Evolutionary conservation across 1,140 invertebrate genomes (phyloP), one percentile per base, ranked within the genome.

Genomic region (Bombus balteatus): DNA sequence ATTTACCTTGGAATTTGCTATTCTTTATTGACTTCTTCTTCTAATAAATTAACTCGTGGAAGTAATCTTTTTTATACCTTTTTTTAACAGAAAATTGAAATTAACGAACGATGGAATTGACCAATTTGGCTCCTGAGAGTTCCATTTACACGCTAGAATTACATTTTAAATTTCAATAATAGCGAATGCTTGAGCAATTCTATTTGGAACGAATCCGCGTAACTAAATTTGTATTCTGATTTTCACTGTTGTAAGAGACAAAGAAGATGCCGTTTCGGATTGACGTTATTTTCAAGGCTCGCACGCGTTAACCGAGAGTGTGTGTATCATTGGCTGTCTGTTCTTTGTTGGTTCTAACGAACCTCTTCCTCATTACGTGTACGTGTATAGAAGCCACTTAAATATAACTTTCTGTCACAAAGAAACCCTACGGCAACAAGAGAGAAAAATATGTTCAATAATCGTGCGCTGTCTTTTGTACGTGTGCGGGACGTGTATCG

Each of bases 321-420:
- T 32, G 13, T 72, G 22, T 80, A 80, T 53, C 76, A 70, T 47
- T 68, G 66, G 53, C 15, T 43, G 39, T 62, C 66, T 80, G 77
- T 80, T 34, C 83, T 81, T 85, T 85, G 83, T 81, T 62, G 59
- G 53, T 53, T 62, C 47, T 84, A 84, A 84, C 83, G 83, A 84
- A 84, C 83, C 47, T 68, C 66, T 84, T 84, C 83, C 83, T 84
- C 76, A 72, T 84, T 84, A 84, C 75, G n/a, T 32, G 47, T 65
- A 83, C 82, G 82, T 77, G 81, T 77, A 83, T 79, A 72, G 76
- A 59, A 72, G 65, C 76, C 76, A 84, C 75, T 84, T 84, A 76
- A 84, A 84, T 72, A 71, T 32, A 79, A 79, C 53, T 79, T 84
- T 79, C 76, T 59, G 57, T 71, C n/a, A 70, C 47, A 83, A 83